phyloP scores from a whole-genome alignment of 2,888 invertebrate genomes.

The Tortrix viridana region DNA sequence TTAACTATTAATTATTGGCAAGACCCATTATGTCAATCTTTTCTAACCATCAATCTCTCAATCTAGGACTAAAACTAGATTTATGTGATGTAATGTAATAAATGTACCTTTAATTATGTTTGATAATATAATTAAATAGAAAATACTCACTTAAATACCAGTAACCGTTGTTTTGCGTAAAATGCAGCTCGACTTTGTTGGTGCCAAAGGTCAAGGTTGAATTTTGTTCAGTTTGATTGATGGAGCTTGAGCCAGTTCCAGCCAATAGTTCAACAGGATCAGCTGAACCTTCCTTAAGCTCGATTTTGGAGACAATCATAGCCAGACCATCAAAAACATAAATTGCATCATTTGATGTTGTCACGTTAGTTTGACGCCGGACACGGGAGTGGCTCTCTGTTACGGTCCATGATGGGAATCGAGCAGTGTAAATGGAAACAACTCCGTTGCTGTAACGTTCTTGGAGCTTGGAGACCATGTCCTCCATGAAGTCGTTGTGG shows the following conservation, averaged over 20 bases:
- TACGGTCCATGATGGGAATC: conserved; percentile 79
- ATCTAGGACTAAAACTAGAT: too few relatives aligned
- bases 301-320: conserved; percentile 51
- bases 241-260: conserved; percentile 21
- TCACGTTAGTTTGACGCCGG: conserved; percentile 57
- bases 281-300: conserved; percentile 29
- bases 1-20: too few relatives aligned
- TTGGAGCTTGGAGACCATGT: conserved; percentile 77
- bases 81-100: too few relatives aligned
- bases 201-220: conserved; percentile 55
- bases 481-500: conserved; percentile 85
- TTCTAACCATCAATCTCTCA: too few relatives aligned
- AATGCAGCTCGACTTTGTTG: conserved; percentile 58
- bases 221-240: conserved; percentile 48
- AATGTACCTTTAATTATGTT: too few relatives aligned
- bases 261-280: conserved; percentile 17
- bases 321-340: conserved; percentile 54
- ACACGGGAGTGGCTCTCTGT: conserved; percentile 55
- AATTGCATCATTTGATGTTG: not conserved
- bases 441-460: conserved; percentile 73
- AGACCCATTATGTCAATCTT: too few relatives aligned
- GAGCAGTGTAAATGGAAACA: conserved; percentile 84
- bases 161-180: conserved; percentile 60
- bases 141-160: conserved; percentile 71
- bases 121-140: not conserved